Evolutionary conservation across 1,140 invertebrate species (phyloP), one percentile per base, ranked within the genome.

Genomic region (Cotesia typhae): DNA sequence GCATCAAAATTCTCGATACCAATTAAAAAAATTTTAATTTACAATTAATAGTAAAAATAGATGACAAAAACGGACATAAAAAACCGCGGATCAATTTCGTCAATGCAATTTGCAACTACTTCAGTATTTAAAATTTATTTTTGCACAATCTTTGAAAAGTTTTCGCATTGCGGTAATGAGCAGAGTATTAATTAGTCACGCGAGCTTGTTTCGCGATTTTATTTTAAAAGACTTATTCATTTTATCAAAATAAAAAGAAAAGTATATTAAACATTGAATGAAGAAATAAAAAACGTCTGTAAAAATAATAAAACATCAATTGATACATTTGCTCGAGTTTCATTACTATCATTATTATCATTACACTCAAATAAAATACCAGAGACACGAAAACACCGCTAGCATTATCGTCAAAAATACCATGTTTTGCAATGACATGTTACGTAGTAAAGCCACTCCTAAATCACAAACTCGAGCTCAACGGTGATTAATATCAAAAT

Each of bases 381-480:
- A 28, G 28, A 28, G 28, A 28, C 28, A 28, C 28, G 28, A 28
- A 28, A 28, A 28, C 28, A 28, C 28, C 28, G 28, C 1, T 28
- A 28, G 28, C 28, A 28, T 28, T 28, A 28, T 28, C 28, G 28
- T 28, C 28, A 28, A 28, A 28, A 28, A 28, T 28, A 28, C 28
- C 28, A 28, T 28, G 28, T 28, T 28, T 28, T 28, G 28, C 28
- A 28, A 28, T 28, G 28, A 47, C 41, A 47, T 47, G 10, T 47
- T 47, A 47, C n/a, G 28, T 10, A 41, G 14, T 14, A 14, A 64
- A 68, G 70, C 37, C 73, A 65, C 74, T 77, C 61, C 70, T 69
- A 70, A 79, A 80, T 78, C 73, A 74, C 35, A 71, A 28, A 55
- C 9, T 28, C 14, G 47, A 37, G 7, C 60, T 35, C 12, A 4